Evolutionary conservation across 2,797 vertebrate genomes (phyloP), one percentile per base, ranked within the genome.

Genomic region (Numenius phaeopus): DNA sequence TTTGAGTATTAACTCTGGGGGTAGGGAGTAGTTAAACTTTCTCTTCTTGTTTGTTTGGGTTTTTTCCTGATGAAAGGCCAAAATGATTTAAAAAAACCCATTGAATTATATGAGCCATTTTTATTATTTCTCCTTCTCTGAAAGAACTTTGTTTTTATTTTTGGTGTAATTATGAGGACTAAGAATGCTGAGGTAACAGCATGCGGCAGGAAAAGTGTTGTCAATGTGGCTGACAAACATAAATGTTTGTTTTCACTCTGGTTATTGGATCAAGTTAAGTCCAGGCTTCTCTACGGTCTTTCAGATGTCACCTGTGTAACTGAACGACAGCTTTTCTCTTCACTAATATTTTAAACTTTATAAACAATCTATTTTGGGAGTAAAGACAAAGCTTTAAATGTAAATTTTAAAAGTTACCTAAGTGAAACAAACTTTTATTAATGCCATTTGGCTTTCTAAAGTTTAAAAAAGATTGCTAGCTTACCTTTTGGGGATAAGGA

Each of bases 291-390:
- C 7, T 67, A 17, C 24, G 37, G 52, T 29, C 54, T 80, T 90
- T 72, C 44, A 37, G 23, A 14, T 78, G 47, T 75, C 80, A 70
- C 22, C 32, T 40, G 6, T 76, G 49, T 76, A 58, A n/a, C 58
- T 69, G 59, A 66, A 30, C 24, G 34, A 50, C 46, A 76, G 13
- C 40, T 70, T 92, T 95, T 84, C 42, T 70, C n/a, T 66, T 87
- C 58, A 16, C 20, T 54, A 12, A 19, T 34, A 29, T 47, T 85
- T 87, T 75, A 57, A 76, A 27, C 40, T 59, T 81, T 18, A 13
- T 47, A 50, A 92, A 27, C 22, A 69, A 1, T 46, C 13, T 64
- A 2, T 73, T 82, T 26, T 73, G 59, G 4, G 11, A 61, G 47
- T 78, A 70, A 92, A 73, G 50, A n/a, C 47, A 46, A 47, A 87